These are phyloP conservation scores for Chromoteleia sp. DNA, from an alignment of 2,888 invertebrate genomes.

Conservation along the genomic window DNA sequence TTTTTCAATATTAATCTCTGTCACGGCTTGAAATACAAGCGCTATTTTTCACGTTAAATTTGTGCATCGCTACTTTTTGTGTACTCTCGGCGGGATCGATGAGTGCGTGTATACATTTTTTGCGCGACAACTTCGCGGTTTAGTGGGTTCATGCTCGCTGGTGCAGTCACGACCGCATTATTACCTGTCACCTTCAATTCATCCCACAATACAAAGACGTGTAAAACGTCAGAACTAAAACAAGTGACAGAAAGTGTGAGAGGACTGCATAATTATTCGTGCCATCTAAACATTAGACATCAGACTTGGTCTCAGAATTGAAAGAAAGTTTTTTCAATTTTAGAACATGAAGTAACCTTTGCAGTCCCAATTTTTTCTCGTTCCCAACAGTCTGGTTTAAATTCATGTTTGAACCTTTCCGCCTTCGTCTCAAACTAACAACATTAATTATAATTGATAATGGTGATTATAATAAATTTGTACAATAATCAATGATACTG, in stretches of 20 bases:
- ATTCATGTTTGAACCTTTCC: too few relatives aligned
- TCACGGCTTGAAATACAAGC: slow-evolving; percentile 32
- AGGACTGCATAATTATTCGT: slow-evolving; percentile 24
- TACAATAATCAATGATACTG: slow-evolving; percentile 84
- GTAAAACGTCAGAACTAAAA: slow-evolving; percentile 15
- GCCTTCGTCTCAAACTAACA: too few relatives aligned
- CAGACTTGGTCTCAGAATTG: slow-evolving; percentile 14
- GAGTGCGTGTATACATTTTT: slow-evolving; percentile 45
- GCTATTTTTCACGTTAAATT: slow-evolving; percentile 50
- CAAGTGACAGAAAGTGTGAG: neutral
- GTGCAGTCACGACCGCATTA: slow-evolving; percentile 43
- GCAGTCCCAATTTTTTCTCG: too few relatives aligned
- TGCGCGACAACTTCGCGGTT: slow-evolving; percentile 51
- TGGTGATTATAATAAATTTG: slow-evolving; percentile 85
- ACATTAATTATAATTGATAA: slow-evolving; percentile 84
- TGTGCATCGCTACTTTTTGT: slow-evolving; percentile 32
- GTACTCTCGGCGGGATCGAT: slow-evolving; percentile 33
- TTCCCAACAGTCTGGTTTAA: too few relatives aligned
- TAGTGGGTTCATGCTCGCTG: slow-evolving; percentile 34
- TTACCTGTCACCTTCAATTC: slow-evolving; percentile 54
- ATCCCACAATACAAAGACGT: slow-evolving; percentile 14
- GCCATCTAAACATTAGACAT: slow-evolving; percentile 10
- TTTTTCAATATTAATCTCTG: slow-evolving; percentile 53
- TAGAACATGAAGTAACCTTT: too few relatives aligned
- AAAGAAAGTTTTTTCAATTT: too few relatives aligned